Base-by-base conservation (phyloP, 1,140 invertebrate genomes). In the Ceratosolen fusciceps region DNA sequence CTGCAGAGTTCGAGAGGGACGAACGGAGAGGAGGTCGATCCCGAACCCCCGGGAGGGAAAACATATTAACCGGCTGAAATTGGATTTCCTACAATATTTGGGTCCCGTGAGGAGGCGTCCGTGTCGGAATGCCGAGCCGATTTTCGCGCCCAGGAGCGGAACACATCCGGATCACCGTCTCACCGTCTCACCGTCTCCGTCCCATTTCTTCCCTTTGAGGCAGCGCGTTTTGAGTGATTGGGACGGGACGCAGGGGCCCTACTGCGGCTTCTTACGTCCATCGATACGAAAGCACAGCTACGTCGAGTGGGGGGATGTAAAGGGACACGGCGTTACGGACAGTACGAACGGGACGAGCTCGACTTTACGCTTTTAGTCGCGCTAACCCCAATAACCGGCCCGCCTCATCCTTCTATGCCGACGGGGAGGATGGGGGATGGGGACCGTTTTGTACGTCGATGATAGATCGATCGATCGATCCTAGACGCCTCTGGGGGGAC, bases 21-120 rank as follows among this genome's bases (percentile, higher is more conserved):
- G 52, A 67, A 43, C 10, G 8, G 39, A 49, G 54, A 54, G 34
- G 37, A 10, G 52, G n/a, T n/a, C n/a, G n/a, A n/a, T n/a, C n/a
- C n/a, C n/a, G n/a, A n/a, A n/a, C n/a, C n/a, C n/a, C n/a, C n/a
- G n/a, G n/a, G n/a, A n/a, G 19, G 19, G 47, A 72, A 72, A 72
- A 56, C 49, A 56, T 49, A 72, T 72, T 37, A 74, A 21, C 16
- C 31, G 43, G 29, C n/a, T 68, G 62, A 14, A 76, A 76, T 67
- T 76, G 67, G 68, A 76, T 67, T 76, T 76, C 21, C 62, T 39
- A 67, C 54, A 56, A 67, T 52, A 74, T 58, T n/a, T n/a, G n/a
- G n/a, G n/a, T n/a, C n/a, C 24, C 31, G 39, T 16, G 47, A 29
- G 37, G 52, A n/a, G 10, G 39, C 8, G n/a, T 37, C 24, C 72